phyloP scores from a whole-genome alignment of 2,113 vertebrate genomes.

The Gnathonemus longibarbis region DNA sequence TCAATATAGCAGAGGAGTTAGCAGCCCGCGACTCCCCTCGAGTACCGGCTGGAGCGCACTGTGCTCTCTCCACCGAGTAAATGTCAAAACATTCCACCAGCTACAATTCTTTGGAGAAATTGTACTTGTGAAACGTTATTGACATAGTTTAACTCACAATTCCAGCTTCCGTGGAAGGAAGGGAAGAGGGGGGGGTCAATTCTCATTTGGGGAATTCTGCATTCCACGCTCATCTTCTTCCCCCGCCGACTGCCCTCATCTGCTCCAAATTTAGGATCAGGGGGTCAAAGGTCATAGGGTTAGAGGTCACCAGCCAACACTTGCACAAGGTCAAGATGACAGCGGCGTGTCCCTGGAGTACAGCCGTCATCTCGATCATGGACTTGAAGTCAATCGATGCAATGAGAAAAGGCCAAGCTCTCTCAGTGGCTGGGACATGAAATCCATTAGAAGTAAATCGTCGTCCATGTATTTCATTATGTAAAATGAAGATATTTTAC shows the following conservation, averaged over 20 bases:
- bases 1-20: slow-evolving; percentile 87
- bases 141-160: slow-evolving; percentile 92
- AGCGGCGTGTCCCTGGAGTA: slow-evolving; percentile 61
- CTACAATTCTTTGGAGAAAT: slow-evolving; percentile 77
- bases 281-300: slow-evolving; percentile 45
- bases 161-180: slow-evolving; percentile 56
- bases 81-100: slow-evolving; percentile 82
- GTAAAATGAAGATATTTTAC: background rate
- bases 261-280: slow-evolving; percentile 50
- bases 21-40: slow-evolving; percentile 69
- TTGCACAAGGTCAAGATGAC: slow-evolving; percentile 89
- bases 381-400: slow-evolving; percentile 82
- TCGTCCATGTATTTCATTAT: background rate
- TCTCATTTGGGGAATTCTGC: slow-evolving; percentile 73
- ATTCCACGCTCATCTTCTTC: slow-evolving; percentile 54
- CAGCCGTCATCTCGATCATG: slow-evolving; percentile 73
- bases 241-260: slow-evolving; percentile 55
- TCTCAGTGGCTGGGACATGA: slow-evolving; percentile 49
- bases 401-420: slow-evolving; percentile 63
- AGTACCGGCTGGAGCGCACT: slow-evolving; percentile 73
- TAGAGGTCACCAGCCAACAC: slow-evolving; percentile 62
- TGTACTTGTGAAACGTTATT: slow-evolving; percentile 94
- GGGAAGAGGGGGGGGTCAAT: slow-evolving; percentile 63
- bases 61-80: slow-evolving; percentile 74
- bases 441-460: slow-evolving; percentile 53